These are phyloP conservation scores for Standfussiana lucernea DNA, from an alignment of 2,888 invertebrate species.

Conservation along the genomic window DNA sequence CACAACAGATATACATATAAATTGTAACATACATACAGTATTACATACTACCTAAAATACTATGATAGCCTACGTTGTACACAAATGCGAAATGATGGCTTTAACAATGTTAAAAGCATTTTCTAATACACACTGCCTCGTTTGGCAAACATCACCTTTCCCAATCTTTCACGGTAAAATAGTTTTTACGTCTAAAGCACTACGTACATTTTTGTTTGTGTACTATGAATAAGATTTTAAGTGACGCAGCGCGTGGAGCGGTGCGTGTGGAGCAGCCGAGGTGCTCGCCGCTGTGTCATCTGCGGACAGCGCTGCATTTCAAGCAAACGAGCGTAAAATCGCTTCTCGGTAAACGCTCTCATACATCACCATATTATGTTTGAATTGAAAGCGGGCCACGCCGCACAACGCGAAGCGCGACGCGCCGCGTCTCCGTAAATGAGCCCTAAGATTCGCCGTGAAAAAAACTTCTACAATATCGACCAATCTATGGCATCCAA, in stretches of 20 bases:
- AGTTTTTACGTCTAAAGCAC: conserved; percentile 6
- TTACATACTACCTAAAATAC: conserved; percentile 25
- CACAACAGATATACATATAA: conserved; percentile 37
- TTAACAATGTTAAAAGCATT: conserved; percentile 49
- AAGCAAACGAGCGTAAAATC: too few species aligned
- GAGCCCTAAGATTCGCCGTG: conserved; percentile 2
- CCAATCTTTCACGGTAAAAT: conserved; percentile 2
- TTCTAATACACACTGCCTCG: conserved; percentile 49
- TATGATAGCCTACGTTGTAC: conserved; percentile 52
- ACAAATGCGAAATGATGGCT: conserved; percentile 53
- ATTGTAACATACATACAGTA: conserved; percentile 20
- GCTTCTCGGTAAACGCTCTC: too few species aligned
- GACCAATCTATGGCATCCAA: conserved; percentile 9
- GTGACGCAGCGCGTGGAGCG: too few species aligned
- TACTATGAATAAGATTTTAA: not conserved
- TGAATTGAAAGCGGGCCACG: too few species aligned
- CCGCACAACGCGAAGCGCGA: too few species aligned
- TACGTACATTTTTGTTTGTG: not conserved
- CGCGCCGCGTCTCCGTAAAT: too few species aligned
- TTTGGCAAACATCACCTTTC: conserved; percentile 34
- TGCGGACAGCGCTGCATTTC: too few species aligned
- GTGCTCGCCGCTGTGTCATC: too few species aligned
- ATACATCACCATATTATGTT: too few species aligned
- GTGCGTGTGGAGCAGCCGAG: too few species aligned
- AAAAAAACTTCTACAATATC: conserved; percentile 6